Percentiles rank a stretch among this genome's conserved stretches.
Evolutionary conservation across 2,888 invertebrate species (phyloP).

Genomic region (Lepidocyrtoides sp.): DNA sequence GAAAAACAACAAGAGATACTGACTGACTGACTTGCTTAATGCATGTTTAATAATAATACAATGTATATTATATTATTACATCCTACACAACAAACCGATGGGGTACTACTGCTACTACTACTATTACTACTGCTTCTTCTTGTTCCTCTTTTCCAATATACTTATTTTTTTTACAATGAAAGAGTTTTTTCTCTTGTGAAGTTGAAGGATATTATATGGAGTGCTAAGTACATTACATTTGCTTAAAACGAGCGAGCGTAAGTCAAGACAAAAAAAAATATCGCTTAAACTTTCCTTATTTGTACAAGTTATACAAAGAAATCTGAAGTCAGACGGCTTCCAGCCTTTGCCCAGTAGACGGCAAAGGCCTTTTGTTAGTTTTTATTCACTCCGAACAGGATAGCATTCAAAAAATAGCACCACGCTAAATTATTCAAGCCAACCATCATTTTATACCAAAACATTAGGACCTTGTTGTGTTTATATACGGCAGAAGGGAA

Average conservation of each 20-base stretch:
- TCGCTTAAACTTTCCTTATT: constrained; percentile 70
- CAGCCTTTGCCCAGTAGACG: constrained; percentile 77
- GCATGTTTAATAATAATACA: constrained; percentile 52
- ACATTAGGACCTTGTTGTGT: background rate
- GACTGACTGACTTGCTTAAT: constrained; percentile 8
- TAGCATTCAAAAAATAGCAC: background rate
- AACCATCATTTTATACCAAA: background rate
- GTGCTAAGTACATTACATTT: constrained; percentile 54
- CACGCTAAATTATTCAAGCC: constrained; percentile 23
- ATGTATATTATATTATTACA: constrained; percentile 40
- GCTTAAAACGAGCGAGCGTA: constrained; percentile 17
- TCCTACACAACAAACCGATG: background rate
- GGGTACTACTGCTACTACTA: background rate
- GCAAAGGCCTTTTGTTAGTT: constrained; percentile 65
- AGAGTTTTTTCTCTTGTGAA: constrained; percentile 49
- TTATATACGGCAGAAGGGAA: background rate
- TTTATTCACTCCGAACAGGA: background rate
- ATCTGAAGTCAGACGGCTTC: constrained; percentile 78
- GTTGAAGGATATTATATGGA: constrained; percentile 63
- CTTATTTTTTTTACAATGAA: background rate
- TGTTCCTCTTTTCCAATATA: no score
- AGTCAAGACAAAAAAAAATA: constrained; percentile 34
- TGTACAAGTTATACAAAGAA: constrained; percentile 61
- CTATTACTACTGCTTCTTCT: background rate
- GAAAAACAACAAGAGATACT: constrained; percentile 39